phyloP scores from a whole-genome alignment of 2,113 vertebrate species.

The Pseudonaja textilis region DNA sequence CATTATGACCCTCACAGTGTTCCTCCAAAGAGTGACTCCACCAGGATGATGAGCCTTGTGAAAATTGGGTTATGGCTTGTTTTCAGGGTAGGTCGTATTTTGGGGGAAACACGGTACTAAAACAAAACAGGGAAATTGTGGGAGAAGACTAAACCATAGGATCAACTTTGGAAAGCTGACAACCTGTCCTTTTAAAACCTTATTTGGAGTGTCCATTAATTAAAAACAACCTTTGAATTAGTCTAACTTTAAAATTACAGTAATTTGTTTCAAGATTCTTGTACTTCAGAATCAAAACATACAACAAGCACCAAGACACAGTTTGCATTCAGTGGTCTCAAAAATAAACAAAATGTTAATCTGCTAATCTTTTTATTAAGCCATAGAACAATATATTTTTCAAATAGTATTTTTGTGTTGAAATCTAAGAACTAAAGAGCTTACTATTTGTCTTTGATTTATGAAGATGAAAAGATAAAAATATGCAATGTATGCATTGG shows the following conservation, averaged over 20 bases:
- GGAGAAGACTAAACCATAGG: neutral
- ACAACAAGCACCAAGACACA: neutral
- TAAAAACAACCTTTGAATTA: neutral
- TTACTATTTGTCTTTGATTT: slow-evolving; percentile 25
- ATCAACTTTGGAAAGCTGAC: neutral
- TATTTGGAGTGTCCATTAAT: neutral
- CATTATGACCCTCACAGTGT: no score
- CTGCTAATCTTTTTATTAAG: slow-evolving; percentile 10
- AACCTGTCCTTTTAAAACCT: neutral
- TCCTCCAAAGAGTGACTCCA: no score
- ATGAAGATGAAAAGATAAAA: neutral
- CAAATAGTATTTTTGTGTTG: neutral
- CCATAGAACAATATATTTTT: neutral
- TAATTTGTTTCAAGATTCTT: neutral
- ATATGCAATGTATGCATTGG: neutral
- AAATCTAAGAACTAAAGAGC: neutral
- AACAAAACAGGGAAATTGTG: neutral
- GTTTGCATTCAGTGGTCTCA: neutral
- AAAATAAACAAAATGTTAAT: neutral
- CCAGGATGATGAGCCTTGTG: no score
- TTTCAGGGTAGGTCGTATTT: no score
- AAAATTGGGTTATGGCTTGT: no score
- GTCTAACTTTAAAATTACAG: neutral
- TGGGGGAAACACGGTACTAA: neutral
- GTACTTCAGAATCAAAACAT: neutral